phyloP scores from a whole-genome alignment of 1,140 invertebrate genomes.

The Drosophila nebulosa region DNA sequence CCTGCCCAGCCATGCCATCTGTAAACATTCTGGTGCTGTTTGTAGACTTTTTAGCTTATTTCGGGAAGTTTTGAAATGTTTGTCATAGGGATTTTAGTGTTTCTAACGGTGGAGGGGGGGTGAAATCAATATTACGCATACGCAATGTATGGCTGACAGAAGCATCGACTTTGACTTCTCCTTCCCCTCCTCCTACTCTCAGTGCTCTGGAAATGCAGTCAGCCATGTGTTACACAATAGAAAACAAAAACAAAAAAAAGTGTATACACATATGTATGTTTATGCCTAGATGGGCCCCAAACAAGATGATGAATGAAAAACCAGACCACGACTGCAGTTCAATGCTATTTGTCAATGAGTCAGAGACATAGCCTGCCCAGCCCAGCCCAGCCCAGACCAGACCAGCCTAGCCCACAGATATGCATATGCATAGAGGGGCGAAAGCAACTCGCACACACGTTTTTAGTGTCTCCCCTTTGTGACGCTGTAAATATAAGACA shows the following conservation, averaged over 20 bases:
- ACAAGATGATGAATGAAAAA: conserved; percentile 3
- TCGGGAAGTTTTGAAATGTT: conserved; percentile 13
- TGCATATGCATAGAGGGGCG: not conserved
- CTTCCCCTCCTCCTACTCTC: not conserved
- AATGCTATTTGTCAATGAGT: conserved; percentile 59
- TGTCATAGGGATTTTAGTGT: conserved; percentile 28
- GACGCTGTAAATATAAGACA: not conserved
- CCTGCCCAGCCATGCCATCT: too few relatives aligned
- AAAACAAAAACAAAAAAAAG: conserved; percentile 20
- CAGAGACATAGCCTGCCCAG: conserved; percentile 18
- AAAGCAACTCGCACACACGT: not conserved
- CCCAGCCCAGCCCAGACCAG: not conserved
- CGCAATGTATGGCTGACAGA: conserved; percentile 17
- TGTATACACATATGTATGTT: conserved; percentile 17
- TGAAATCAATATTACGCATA: conserved; percentile 49
- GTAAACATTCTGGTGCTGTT: not conserved
- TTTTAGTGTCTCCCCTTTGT: not conserved
- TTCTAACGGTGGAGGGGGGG: not conserved
- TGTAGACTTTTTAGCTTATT: conserved; percentile 10
- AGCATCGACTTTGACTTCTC: too few relatives aligned
- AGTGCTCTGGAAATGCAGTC: conserved; percentile 20
- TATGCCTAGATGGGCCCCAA: too few relatives aligned
- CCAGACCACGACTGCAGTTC: conserved; percentile 33
- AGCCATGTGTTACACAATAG: conserved; percentile 44
- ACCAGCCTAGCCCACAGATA: not conserved